phyloP scores from a whole-genome alignment of 2,113 vertebrate species.

The Romanogobio albipinnatus region DNA sequence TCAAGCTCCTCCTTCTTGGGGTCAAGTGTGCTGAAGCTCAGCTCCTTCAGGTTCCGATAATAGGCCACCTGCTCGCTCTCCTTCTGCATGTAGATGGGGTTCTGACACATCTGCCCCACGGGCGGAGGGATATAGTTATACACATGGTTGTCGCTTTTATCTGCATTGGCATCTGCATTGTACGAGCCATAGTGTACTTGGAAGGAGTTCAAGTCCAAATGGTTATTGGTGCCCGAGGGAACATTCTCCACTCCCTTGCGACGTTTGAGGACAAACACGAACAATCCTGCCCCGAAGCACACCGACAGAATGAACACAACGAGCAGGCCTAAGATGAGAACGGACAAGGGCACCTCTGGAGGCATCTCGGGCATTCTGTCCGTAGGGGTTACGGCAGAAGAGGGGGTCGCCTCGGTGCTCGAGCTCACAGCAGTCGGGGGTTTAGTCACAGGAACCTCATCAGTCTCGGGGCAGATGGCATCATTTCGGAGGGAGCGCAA shows the following conservation, averaged over 20 bases:
- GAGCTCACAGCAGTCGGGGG: conserved; percentile 78
- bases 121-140: conserved; percentile 95
- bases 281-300: conserved; percentile 94
- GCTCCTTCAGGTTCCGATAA: conserved; percentile 92
- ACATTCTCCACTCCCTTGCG: conserved; percentile 89
- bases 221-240: conserved; percentile 80
- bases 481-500: conserved; percentile 92
- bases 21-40: conserved; percentile 85
- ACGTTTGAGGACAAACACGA: conserved; percentile 95
- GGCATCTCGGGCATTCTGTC: conserved; percentile 85
- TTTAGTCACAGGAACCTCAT: conserved; percentile 76
- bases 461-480: conserved; percentile 90
- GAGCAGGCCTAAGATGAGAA: conserved; percentile 93
- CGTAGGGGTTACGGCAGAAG: conserved; percentile 75
- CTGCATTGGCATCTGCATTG: conserved; percentile 78
- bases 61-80: conserved; percentile 90
- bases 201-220: conserved; percentile 90
- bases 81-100: conserved; percentile 98
- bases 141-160: conserved; percentile 90
- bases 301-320: conserved; percentile 97
- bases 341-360: conserved; percentile 92
- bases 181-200: conserved; percentile 96
- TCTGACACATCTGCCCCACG: conserved; percentile 96
- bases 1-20: conserved; percentile 83
- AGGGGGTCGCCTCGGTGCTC: conserved; percentile 77